Base-by-base conservation (phyloP, 2,888 invertebrate species). In the Tupiocoris notatus region DNA sequence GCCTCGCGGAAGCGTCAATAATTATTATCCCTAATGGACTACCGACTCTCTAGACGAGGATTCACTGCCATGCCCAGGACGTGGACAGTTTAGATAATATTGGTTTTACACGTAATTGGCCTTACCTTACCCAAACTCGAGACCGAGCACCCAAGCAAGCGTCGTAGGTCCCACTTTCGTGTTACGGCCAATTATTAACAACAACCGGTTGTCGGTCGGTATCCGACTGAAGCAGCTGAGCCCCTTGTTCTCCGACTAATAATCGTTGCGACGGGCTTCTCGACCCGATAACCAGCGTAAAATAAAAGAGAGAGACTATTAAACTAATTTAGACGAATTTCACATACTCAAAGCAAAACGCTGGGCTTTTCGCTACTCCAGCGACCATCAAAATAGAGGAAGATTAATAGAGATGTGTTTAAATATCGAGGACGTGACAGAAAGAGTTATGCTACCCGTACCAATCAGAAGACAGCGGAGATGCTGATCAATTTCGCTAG, bases 241-340 rank as follows among this genome's bases (percentile, higher is more conserved):
- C 39, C 39, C 39, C 39, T 39, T 39, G 39, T 39, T 39, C 12
- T 39, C 39, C 39, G 12, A 39, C 39, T 39, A 3, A 3, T 39
- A 39, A 39, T 39, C 6, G 39, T 12, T 39, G 6, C 39, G 39
- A 39, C 39, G 39, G 39, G 39, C 39, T 39, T 39, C 39, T 39
- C 39, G 39, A 39, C 39, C 3, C 39, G 39, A 65, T 65, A 39
- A 65, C 65, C 9, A 65, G 39, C 65, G 39, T 65, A 39, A 65
- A 65, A 65, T 39, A 20, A 39, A 65, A 39, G 65, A 39, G 54
- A 65, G 25, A 25, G 17, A 39, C 39, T 25, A 65, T 65, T 65
- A 65, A 65, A 65, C 65, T 65, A 65, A 65, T 65, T 65, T 65
- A 65, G 65, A 65, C 25, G 65, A 25, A 65, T 65, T 65, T 65